Evolutionary conservation across 2,113 vertebrate species (phyloP).

Genomic region (Tylochromis polylepis): DNA sequence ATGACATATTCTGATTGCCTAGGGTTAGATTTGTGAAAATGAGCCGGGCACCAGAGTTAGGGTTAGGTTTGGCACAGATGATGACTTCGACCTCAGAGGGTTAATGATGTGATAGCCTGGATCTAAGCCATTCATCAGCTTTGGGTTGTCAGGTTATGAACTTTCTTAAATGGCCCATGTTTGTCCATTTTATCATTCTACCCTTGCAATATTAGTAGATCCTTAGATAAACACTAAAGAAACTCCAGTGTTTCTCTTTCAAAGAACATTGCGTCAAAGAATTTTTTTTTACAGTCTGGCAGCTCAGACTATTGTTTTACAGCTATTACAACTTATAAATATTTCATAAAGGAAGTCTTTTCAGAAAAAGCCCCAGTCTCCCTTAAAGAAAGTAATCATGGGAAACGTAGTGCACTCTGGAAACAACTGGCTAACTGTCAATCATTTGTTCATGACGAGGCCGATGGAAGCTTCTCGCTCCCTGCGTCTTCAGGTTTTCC

Average conservation of each 20-base stretch:
- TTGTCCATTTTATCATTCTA: background rate
- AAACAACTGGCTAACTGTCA: constrained; percentile 3
- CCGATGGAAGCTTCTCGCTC: constrained; percentile 44
- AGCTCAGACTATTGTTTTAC: background rate
- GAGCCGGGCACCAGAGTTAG: too few relatives aligned
- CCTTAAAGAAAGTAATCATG: background rate
- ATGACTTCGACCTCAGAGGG: background rate
- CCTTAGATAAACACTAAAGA: background rate
- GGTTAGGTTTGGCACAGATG: background rate
- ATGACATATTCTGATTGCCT: background rate
- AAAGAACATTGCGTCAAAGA: background rate
- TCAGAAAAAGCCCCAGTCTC: fast-evolving
- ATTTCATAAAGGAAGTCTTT: background rate
- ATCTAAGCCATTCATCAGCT: background rate
- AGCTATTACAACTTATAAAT: fast-evolving
- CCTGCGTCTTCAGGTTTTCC: constrained; percentile 41
- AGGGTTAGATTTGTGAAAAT: too few relatives aligned
- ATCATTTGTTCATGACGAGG: constrained; percentile 39
- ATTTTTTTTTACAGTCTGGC: background rate
- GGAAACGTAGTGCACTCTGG: background rate
- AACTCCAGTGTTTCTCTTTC: background rate
- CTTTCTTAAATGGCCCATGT: background rate
- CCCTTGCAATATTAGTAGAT: background rate
- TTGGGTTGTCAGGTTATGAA: background rate
- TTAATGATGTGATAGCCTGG: background rate